Evolutionary conservation across 2,797 vertebrate species (phyloP), one percentile per base, ranked within the genome.

Genomic region (Rhodeus uyekii): DNA sequence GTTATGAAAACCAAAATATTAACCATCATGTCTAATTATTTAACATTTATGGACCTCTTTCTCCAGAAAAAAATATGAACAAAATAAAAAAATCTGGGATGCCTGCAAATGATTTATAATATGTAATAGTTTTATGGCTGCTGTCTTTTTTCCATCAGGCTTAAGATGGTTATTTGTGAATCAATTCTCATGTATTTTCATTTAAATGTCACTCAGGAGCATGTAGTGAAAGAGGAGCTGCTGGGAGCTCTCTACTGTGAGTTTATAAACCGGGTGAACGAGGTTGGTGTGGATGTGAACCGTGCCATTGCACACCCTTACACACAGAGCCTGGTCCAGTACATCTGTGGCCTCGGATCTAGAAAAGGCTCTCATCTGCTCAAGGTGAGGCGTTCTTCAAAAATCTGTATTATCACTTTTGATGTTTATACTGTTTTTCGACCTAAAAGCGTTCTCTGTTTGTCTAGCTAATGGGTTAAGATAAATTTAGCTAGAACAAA

Each of bases 241-340:
- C 95, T 99, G 72, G 95, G 87, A 0, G 94, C 98, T 2, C 95
- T 99, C 44, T 97, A 99, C 92, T 98, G 96, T 83, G 98, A 99
- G 85, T 99, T 99, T 90, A 99, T 99, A 88, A 99, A 99, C 92
- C 95, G 98, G 8, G 98, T 99, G 81, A 99, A 99, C 5, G 98
- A 99, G 90, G 98, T 99, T 34, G 98, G 98, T 22, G 98, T 99
- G 68, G 98, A 99, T 83, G 98, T 99, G 88, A 99, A 99, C 90
- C 92, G 96, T 29, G 96, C 96, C 38, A 98, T 99, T 2, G 95
- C 98, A 63, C 98, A 99, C 88, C 95, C 97, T 58, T 97, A 99
- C 86, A 99, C 96, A 82, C 98, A 99, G 91, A 98, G 98, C 81
- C 91, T 99, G 87, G 96, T 99, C 71, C 98, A 99, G 88, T 99